A percentile compares a stretch with the other conserved stretches of the same genome.
Conservation (phyloP, 2,888 invertebrate species). For the Timandra comae region DNA sequence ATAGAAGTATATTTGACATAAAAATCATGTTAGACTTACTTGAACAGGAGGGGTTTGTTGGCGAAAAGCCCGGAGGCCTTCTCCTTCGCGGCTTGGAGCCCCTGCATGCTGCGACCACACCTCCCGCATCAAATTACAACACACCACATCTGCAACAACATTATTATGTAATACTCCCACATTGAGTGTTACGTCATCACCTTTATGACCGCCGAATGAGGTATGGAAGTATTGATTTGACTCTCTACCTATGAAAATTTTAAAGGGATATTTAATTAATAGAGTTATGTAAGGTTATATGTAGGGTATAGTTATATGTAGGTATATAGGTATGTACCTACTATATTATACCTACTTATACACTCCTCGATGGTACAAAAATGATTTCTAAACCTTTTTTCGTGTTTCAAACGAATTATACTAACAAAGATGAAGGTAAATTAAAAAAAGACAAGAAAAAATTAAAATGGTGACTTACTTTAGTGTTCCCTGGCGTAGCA, state of each 20-base stretch:
- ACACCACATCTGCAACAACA: constrained; percentile 18
- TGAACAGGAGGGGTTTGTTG: constrained; percentile 66
- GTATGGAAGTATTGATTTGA: no score
- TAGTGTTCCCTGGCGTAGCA: constrained; percentile 64
- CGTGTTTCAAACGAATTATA: no score
- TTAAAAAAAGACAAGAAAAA: no score
- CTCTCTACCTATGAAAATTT: no score
- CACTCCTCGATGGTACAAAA: no score
- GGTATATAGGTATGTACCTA: constrained; percentile 18
- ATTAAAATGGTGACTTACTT: constrained; percentile 46
- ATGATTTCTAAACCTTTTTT: no score
- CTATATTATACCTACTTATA: constrained; percentile 9
- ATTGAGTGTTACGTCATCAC: constrained; percentile 12
- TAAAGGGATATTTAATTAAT: no score
- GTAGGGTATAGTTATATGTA: constrained; percentile 10
- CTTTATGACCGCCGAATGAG: no score
- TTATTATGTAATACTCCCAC: constrained; percentile 1
- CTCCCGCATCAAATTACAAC: constrained; percentile 57
- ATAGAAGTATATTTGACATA: no score
- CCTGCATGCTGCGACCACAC: constrained; percentile 56
- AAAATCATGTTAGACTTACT: no score
- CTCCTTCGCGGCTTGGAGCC: constrained; percentile 70
- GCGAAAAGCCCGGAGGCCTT: constrained; percentile 71
- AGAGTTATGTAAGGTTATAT: constrained; percentile 11
- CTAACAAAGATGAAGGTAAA: no score